Evolutionary conservation across 2,888 invertebrate genomes (phyloP).

Genomic region (Exephanes ischioxanthus): DNA sequence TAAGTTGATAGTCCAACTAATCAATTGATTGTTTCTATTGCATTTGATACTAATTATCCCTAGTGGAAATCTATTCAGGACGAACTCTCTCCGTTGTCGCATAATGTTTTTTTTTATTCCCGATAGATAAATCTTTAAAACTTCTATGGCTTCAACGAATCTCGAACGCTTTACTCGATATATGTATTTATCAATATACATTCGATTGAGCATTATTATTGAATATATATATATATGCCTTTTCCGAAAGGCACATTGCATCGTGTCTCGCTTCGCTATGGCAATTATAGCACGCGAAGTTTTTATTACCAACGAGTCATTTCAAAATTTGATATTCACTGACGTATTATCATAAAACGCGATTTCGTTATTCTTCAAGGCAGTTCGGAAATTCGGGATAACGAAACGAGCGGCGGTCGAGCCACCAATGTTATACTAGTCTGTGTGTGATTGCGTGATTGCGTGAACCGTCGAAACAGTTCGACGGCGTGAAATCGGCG

Average conservation of each 20-base stretch:
- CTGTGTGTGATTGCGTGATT: background rate
- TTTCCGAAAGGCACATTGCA: constrained; percentile 65
- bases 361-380: constrained; percentile 27
- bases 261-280: constrained; percentile 23
- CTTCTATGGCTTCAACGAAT: constrained; percentile 51
- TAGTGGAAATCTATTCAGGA: constrained; percentile 7
- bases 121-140: constrained; percentile 44
- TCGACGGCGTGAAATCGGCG: background rate
- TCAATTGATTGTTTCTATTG: constrained; percentile 37
- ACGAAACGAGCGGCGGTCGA: background rate
- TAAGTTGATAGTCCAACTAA: constrained; percentile 26
- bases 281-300: constrained; percentile 20
- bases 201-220: constrained; percentile 60
- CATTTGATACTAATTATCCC: constrained; percentile 35
- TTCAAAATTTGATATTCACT: constrained; percentile 29
- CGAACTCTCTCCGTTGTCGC: constrained; percentile 5
- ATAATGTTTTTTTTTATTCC: background rate
- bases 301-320: constrained; percentile 16
- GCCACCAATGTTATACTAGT: background rate
- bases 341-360: constrained; percentile 33
- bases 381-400: constrained; percentile 10
- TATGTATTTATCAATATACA: constrained; percentile 28
- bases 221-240: constrained; percentile 56
- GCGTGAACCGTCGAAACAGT: background rate
- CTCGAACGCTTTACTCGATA: constrained; percentile 7